phyloP scores from a whole-genome alignment of 2,113 vertebrate genomes.

The Ramphastos sulfuratus region DNA sequence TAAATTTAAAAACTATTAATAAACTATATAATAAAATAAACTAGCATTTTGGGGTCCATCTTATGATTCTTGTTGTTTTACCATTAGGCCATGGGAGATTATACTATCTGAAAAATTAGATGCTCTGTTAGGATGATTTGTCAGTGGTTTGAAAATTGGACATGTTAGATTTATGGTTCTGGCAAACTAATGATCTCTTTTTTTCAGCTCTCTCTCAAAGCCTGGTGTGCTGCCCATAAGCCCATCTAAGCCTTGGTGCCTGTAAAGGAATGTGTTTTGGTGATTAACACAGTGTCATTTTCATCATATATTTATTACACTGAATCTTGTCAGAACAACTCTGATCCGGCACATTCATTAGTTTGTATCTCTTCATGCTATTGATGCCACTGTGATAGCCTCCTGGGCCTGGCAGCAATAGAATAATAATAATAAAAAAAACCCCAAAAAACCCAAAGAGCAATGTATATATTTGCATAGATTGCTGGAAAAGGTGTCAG shows the following conservation, averaged over 20 bases:
- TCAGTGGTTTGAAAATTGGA: slow-evolving; percentile 67
- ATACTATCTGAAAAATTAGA: slow-evolving; percentile 50
- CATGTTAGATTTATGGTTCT: slow-evolving; percentile 34
- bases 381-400: neutral
- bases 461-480: slow-evolving; percentile 46
- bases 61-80: neutral
- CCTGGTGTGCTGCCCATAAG: neutral
- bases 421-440: neutral
- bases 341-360: neutral
- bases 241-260: neutral
- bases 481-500: neutral
- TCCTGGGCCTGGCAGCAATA: neutral
- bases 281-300: slow-evolving; percentile 28
- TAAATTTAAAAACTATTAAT: no score
- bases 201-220: slow-evolving; percentile 59
- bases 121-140: slow-evolving; percentile 60
- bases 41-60: neutral
- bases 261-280: neutral
- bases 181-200: slow-evolving; percentile 56
- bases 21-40: neutral
- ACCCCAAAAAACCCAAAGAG: neutral
- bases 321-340: neutral
- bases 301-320: neutral
- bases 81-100: slow-evolving; percentile 33
- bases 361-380: neutral